A percentile compares a stretch with the other conserved stretches of the same genome.
Conservation (phyloP, 2,888 invertebrate genomes). For the Parnassius glacialis region DNA sequence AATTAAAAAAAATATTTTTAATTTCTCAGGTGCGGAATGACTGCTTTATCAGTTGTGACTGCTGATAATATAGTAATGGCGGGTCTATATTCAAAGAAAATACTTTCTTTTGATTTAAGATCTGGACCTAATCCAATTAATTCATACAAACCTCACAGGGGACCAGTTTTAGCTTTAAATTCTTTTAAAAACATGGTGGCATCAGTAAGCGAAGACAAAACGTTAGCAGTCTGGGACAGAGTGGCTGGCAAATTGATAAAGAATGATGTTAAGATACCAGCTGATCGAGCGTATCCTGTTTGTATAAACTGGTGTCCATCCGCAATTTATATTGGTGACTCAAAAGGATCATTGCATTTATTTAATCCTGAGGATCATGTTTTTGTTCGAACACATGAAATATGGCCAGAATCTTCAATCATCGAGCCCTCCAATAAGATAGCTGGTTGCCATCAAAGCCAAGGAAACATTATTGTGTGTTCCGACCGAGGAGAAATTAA, state of each 20-base stretch:
- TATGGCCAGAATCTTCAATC: conserved; percentile 63
- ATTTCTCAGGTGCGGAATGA: conserved; percentile 65
- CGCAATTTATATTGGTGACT: conserved; percentile 70
- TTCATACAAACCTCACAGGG: conserved; percentile 74
- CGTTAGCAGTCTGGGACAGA: conserved; percentile 79
- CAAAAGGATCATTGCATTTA: conserved; percentile 66
- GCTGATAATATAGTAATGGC: conserved; percentile 71
- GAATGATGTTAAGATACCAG: conserved; percentile 61
- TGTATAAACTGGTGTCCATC: conserved; percentile 66
- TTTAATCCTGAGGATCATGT: conserved; percentile 59
- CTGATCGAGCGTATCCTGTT: conserved; percentile 63
- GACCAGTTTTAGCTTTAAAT: conserved; percentile 72
- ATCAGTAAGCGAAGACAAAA: conserved; percentile 81
- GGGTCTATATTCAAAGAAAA: conserved; percentile 78
- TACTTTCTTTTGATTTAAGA: conserved; percentile 77
- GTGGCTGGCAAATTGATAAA: conserved; percentile 68
- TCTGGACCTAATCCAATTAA: conserved; percentile 58
- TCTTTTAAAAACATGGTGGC: conserved; percentile 70
- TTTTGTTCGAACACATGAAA: conserved; percentile 53
- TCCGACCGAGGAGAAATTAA: conserved; percentile 73
- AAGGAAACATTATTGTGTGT: conserved; percentile 65
- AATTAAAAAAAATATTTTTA: no score
- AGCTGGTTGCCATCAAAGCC: conserved; percentile 63
- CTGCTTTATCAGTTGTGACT: conserved; percentile 76
- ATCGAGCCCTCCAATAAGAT: conserved; percentile 63